phyloP scores from a whole-genome alignment of 2,888 invertebrate species.

The Pyrrhia umbra region DNA sequence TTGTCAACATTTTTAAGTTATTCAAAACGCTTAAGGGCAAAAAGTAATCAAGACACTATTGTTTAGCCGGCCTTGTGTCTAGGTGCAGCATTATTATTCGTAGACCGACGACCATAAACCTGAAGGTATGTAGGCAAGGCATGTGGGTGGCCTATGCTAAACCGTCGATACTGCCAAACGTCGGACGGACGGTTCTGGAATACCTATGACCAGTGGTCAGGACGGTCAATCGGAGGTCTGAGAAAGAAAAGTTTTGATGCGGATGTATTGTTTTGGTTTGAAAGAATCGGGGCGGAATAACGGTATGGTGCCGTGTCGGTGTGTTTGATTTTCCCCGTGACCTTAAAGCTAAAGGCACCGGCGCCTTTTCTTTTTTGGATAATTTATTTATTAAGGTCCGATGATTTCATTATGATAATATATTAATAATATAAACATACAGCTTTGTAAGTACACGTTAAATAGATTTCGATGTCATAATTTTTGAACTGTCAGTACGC shows the following conservation, averaged over 20 bases:
- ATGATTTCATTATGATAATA: slow-evolving; percentile 25
- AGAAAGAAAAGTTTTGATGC: slow-evolving; percentile 50
- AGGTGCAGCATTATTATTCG: slow-evolving; percentile 82
- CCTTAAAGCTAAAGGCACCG: slow-evolving; percentile 1
- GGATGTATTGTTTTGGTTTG: slow-evolving; percentile 45
- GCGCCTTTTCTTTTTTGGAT: slow-evolving; percentile 38
- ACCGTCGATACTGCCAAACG: slow-evolving; percentile 73
- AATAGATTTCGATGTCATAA: slow-evolving; percentile 38
- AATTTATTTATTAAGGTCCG: slow-evolving; percentile 49
- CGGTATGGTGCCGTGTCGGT: slow-evolving; percentile 39
- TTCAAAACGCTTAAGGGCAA: slow-evolving; percentile 73
- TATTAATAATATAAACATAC: slow-evolving; percentile 18
- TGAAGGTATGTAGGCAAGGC: slow-evolving; percentile 74
- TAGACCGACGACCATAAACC: slow-evolving; percentile 72
- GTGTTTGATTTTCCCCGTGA: slow-evolving; percentile 38
- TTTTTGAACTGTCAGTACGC: slow-evolving; percentile 47
- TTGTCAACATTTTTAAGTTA: slow-evolving; percentile 57
- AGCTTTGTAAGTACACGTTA: slow-evolving; percentile 39
- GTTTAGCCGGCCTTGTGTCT: slow-evolving; percentile 75
- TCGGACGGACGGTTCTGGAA: slow-evolving; percentile 72
- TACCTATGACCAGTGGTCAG: slow-evolving; percentile 68
- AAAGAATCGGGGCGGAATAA: slow-evolving; percentile 28
- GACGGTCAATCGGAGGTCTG: slow-evolving; percentile 53
- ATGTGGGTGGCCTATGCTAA: slow-evolving; percentile 81
- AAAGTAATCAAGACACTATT: slow-evolving; percentile 82